Evolutionary conservation across 2,888 invertebrate genomes (phyloP), one percentile per base, ranked within the genome.

Genomic region (Homarus gammarus): DNA sequence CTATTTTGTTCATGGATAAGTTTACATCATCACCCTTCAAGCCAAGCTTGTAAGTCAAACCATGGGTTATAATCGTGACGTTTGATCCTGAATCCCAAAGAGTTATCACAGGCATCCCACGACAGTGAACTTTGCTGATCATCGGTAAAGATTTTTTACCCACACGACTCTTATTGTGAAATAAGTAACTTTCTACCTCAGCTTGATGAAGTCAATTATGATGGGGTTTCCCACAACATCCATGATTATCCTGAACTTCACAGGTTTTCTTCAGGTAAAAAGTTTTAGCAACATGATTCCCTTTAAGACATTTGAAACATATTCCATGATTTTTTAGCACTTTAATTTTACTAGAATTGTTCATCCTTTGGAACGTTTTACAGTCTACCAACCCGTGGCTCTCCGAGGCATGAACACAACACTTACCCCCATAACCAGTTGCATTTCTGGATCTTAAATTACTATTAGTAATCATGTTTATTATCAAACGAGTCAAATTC

Each of bases 31-130:
- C 68, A 15, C 83, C 83, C 44, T 38, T 3, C 27, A 83, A n/a
- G 5, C 27, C 49, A 31, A 72, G 51, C 33, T 72, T 70, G n/a
- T 33, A 31, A 31, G 83, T 72, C 33, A 70, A 22, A 31, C 12
- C 22, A 36, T 83, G 83, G 31, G 83, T 83, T 49, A 72, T 72
- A 2, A 83, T 33, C 15, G 83, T 70, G 40, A 49, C 49, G 49
- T 83, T 70, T n/a, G 49, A 70, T 49, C 83, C 83, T 49, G 49
- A 15, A 72, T 83, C 83, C 83, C 83, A 83, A 2, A 72, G 70
- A 49, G 49, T 49, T 22, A n/a, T 83, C 15, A 83, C 31, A 6
- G n/a, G 68, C 27, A 15, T 31, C 18, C 49, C 49, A 12, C 70
- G 10, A 72, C 72, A 49, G 15, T 27, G 49, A 49, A 83, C 49